These are phyloP conservation scores for Drosophila monieri DNA, from an alignment of 2,888 invertebrate genomes.

Conservation along the genomic window DNA sequence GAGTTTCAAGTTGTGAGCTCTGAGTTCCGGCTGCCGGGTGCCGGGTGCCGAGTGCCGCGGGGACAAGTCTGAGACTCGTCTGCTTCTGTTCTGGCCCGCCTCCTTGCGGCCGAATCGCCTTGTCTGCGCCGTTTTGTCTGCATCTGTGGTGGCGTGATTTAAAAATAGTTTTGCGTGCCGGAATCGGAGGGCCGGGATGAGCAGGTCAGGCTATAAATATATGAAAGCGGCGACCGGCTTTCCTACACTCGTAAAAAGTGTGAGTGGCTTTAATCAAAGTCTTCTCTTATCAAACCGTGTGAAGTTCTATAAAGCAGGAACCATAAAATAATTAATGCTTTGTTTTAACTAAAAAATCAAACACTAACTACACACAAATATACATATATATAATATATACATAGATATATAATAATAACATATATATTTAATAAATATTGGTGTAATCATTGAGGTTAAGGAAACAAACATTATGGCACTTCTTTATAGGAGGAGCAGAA, in stretches of 20 bases:
- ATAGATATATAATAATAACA: no score
- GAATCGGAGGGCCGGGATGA: constrained; percentile 6
- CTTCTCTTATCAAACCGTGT: no score
- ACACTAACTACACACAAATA: no score
- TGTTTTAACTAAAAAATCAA: no score
- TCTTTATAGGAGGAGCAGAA: no score
- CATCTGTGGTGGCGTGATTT: constrained; percentile 58
- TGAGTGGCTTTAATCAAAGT: no score
- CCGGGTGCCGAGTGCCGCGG: neutral
- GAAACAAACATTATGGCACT: no score
- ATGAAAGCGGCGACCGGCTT: constrained; percentile 36
- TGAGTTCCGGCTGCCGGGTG: neutral
- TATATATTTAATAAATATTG: no score
- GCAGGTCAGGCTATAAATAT: constrained; percentile 63
- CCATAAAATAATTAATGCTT: no score
- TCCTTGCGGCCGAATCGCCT: constrained; percentile 6
- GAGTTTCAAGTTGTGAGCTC: neutral
- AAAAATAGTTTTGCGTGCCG: constrained; percentile 66
- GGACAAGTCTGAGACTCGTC: constrained; percentile 34
- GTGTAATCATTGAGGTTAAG: no score
- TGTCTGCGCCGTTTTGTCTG: constrained; percentile 68
- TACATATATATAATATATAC: no score
- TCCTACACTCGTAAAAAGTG: constrained; percentile 11
- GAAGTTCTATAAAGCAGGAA: no score
- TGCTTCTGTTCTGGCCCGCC: constrained; percentile 16